Evolutionary conservation across 1,140 invertebrate genomes (phyloP).

Genomic region (Drosophila athabasca): DNA sequence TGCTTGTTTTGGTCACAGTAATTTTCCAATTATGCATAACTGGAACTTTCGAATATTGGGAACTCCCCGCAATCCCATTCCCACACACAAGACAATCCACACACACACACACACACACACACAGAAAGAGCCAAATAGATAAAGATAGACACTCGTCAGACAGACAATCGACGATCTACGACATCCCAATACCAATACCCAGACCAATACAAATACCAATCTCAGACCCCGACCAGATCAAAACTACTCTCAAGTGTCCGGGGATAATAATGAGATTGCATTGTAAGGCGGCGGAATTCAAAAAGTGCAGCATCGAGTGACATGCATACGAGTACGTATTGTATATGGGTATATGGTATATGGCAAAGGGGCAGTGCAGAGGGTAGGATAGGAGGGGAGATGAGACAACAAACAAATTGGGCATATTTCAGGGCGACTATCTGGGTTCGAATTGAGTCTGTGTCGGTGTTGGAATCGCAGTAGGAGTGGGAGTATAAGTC

Average conservation of each 20-base stretch:
- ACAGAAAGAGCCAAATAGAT: constrained; percentile 20
- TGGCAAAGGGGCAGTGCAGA: no score
- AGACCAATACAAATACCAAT: no score
- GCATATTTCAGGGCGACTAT: constrained; percentile 36
- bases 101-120: constrained; percentile 7
- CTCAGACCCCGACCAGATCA: constrained; percentile 8
- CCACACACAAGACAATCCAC: constrained; percentile 11
- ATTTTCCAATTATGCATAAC: constrained; percentile 33
- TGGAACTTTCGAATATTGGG: constrained; percentile 41
- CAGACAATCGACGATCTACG: constrained; percentile 2
- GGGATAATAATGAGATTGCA: constrained; percentile 48
- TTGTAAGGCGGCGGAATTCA: constrained; percentile 50
- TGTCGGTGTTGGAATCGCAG: not conserved
- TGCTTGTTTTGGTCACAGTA: not conserved
- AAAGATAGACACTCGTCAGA: constrained; percentile 45
- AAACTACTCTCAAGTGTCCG: constrained; percentile 34
- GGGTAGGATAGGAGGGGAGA: no score
- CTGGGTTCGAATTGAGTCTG: constrained; percentile 1
- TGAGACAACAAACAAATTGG: constrained; percentile 58
- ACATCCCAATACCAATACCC: not conserved
- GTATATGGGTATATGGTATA: no score
- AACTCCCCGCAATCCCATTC: constrained; percentile 43
- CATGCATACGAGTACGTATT: no score
- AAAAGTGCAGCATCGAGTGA: constrained; percentile 14
- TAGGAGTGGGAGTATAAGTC: not conserved